phyloP scores from a whole-genome alignment of 2,113 vertebrate genomes.

The Cyanocitta stelleri region DNA sequence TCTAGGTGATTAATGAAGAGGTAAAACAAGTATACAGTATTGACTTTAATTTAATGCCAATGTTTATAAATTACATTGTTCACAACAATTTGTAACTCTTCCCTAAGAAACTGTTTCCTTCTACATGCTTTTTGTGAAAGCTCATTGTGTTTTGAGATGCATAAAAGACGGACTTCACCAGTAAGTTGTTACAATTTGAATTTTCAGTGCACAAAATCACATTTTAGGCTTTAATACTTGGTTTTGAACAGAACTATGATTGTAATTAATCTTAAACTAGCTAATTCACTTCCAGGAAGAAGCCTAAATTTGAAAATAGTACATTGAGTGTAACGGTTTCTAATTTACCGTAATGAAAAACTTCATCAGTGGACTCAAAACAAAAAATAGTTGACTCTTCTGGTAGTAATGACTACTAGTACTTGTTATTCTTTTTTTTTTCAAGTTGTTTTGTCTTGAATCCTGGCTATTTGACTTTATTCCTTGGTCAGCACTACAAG shows the following conservation, averaged over 20 bases:
- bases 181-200: background rate
- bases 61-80: background rate
- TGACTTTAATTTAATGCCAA: background rate
- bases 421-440: background rate
- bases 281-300: background rate
- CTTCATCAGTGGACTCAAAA: background rate
- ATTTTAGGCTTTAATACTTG: background rate
- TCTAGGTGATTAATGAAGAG: background rate
- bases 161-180: background rate
- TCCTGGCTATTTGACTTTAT: background rate
- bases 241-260: background rate
- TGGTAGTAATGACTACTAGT: background rate
- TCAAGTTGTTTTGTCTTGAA: background rate
- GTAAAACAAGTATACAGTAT: background rate
- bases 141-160: background rate
- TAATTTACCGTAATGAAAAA: background rate
- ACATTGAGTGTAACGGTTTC: background rate
- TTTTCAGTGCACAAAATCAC: background rate
- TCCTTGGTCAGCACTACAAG: background rate
- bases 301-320: background rate
- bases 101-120: background rate
- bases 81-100: background rate
- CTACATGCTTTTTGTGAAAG: background rate
- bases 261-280: background rate
- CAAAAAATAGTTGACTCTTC: background rate